Evolutionary conservation across 37 sponge, comb jelly and placozoan genomes (phyloP).

Genomic region (Diacarnus erythraeanus): DNA sequence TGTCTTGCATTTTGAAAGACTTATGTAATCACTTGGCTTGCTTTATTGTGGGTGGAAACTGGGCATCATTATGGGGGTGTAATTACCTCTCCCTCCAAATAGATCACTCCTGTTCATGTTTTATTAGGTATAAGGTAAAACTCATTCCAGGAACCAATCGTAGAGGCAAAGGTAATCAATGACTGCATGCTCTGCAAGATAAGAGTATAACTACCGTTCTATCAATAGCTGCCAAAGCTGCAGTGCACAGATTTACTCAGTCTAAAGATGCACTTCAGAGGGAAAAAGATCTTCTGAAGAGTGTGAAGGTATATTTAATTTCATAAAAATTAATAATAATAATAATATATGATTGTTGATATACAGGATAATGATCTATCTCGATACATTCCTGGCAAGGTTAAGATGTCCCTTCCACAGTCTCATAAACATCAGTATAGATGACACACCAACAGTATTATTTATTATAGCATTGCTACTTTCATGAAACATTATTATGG

Average conservation of each 20-base stretch:
- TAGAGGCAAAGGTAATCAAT: slow-evolving; percentile 81
- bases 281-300: slow-evolving; percentile 91
- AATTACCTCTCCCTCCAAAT: too few relatives aligned
- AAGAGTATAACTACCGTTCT: background rate
- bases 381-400: slow-evolving; percentile 77
- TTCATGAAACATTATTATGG: too few relatives aligned
- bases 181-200: background rate
- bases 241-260: slow-evolving; percentile 74
- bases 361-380: slow-evolving; percentile 80
- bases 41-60: too few relatives aligned
- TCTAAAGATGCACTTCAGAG: slow-evolving; percentile 64
- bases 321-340: background rate
- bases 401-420: slow-evolving; percentile 69
- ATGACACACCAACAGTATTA: too few relatives aligned
- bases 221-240: slow-evolving; percentile 77
- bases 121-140: slow-evolving; percentile 83
- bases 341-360: background rate
- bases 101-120: too few relatives aligned
- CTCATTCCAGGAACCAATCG: slow-evolving; percentile 82
- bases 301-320: slow-evolving; percentile 73
- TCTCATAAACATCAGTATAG: slow-evolving; percentile 11
- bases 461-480: too few relatives aligned
- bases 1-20: too few relatives aligned
- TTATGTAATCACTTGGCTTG: too few relatives aligned
- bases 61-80: too few relatives aligned